Conservation (phyloP, 2,888 invertebrate genomes). For the Melolontha melolontha region DNA sequence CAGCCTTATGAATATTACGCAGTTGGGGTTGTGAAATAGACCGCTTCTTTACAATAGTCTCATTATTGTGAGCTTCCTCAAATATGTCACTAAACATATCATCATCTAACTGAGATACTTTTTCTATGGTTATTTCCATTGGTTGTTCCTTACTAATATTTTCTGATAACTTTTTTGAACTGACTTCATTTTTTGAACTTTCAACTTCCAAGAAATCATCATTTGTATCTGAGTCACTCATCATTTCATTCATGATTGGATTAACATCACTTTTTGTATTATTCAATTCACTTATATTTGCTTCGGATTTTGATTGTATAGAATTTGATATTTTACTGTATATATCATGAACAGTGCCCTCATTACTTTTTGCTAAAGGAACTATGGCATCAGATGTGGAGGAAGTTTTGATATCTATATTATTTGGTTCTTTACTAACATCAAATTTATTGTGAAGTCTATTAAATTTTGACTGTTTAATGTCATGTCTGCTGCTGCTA, state of each 20-base stretch:
- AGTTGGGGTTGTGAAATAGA: background rate
- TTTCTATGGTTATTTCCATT: constrained; percentile 64
- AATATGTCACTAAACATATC: constrained; percentile 57
- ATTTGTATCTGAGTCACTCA: constrained; percentile 53
- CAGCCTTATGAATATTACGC: too few relatives aligned
- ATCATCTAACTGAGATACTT: constrained; percentile 60
- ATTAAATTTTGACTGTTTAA: background rate
- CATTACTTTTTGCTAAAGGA: too few relatives aligned
- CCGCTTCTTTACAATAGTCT: background rate
- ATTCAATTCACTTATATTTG: constrained; percentile 6
- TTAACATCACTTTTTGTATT: background rate
- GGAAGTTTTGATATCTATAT: constrained; percentile 44
- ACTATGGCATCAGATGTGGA: too few relatives aligned
- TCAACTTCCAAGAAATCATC: constrained; percentile 66
- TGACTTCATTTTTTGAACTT: constrained; percentile 46
- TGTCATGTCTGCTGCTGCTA: too few relatives aligned
- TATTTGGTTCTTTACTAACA: constrained; percentile 5
- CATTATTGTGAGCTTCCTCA: constrained; percentile 19
- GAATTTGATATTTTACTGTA: background rate
- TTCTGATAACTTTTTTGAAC: constrained; percentile 25
- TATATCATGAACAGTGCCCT: too few relatives aligned
- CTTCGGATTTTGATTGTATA: background rate
- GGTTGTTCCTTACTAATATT: constrained; percentile 39
- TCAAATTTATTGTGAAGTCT: constrained; percentile 14
- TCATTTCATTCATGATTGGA: constrained; percentile 45